Evolutionary conservation across 2,888 invertebrate genomes (phyloP).

Genomic region (Nomada goodeniana): DNA sequence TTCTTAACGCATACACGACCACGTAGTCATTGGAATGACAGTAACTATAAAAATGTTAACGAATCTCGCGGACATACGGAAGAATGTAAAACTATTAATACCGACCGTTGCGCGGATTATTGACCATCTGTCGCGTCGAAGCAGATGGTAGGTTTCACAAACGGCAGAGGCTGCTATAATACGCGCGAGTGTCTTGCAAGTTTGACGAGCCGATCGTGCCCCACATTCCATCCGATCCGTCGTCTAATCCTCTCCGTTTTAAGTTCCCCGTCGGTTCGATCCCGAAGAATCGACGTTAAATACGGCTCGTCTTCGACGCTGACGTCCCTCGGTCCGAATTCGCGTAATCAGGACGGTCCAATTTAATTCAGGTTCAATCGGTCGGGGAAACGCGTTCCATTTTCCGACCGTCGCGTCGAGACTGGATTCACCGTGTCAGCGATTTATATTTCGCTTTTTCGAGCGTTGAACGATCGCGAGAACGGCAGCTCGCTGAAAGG

Average conservation of each 20-base stretch:
- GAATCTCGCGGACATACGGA: too few species aligned
- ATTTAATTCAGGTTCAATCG: constrained; percentile 13
- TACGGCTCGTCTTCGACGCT: not conserved
- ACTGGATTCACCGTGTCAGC: constrained; percentile 43
- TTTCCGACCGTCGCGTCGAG: constrained; percentile 11
- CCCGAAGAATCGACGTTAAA: constrained; percentile 17
- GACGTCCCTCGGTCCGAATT: not conserved
- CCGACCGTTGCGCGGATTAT: too few species aligned
- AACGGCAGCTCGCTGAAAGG: constrained; percentile 43
- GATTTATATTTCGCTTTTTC: constrained; percentile 46
- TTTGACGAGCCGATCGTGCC: not conserved
- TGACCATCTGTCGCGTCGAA: too few species aligned
- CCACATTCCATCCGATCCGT: not conserved
- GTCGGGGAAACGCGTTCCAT: constrained; percentile 16
- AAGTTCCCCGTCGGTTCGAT: not conserved
- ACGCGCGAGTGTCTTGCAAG: constrained; percentile 30
- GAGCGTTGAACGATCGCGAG: constrained; percentile 54
- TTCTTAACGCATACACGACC: too few species aligned
- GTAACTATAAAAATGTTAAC: too few species aligned
- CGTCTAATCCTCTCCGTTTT: not conserved
- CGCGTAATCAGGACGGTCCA: constrained; percentile 19
- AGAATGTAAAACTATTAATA: too few species aligned
- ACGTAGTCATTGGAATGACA: too few species aligned
- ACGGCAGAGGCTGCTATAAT: too few species aligned
- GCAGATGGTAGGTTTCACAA: too few species aligned